Conservation (phyloP, 2,888 invertebrate genomes). For the Biston stratarius region DNA sequence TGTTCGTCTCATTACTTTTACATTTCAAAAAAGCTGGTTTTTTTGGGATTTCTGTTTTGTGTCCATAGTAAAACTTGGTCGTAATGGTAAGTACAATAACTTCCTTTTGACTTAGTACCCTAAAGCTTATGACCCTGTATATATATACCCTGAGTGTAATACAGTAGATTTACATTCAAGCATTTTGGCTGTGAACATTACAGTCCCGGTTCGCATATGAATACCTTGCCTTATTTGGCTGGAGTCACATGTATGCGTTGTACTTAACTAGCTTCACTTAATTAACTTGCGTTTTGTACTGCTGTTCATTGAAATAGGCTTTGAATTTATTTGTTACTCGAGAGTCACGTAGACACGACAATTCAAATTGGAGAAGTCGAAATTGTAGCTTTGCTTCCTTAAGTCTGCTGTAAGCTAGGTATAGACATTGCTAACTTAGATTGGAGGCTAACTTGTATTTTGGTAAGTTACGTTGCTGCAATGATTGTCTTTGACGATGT, state of each 20-base stretch:
- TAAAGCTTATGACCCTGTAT: too few species aligned
- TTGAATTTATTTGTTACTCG: constrained; percentile 40
- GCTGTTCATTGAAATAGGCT: constrained; percentile 30
- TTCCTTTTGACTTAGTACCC: too few species aligned
- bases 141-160: too few species aligned
- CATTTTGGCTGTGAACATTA: not conserved
- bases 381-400: constrained; percentile 18
- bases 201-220: not conserved
- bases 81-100: too few species aligned
- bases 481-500: constrained; percentile 1
- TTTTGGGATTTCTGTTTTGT: not conserved
- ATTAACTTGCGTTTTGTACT: constrained; percentile 37
- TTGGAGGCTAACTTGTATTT: constrained; percentile 34
- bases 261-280: constrained; percentile 33
- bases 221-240: not conserved
- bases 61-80: too few species aligned
- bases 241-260: constrained; percentile 20
- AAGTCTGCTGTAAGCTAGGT: constrained; percentile 15
- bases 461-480: not conserved
- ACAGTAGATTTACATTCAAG: not conserved
- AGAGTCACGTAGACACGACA: constrained; percentile 27
- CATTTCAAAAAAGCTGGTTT: not conserved
- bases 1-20: not conserved
- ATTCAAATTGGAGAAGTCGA: constrained; percentile 46
- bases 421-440: constrained; percentile 41